Base-by-base conservation (phyloP, 2,113 vertebrate species). In the Osmerus mordax region DNA sequence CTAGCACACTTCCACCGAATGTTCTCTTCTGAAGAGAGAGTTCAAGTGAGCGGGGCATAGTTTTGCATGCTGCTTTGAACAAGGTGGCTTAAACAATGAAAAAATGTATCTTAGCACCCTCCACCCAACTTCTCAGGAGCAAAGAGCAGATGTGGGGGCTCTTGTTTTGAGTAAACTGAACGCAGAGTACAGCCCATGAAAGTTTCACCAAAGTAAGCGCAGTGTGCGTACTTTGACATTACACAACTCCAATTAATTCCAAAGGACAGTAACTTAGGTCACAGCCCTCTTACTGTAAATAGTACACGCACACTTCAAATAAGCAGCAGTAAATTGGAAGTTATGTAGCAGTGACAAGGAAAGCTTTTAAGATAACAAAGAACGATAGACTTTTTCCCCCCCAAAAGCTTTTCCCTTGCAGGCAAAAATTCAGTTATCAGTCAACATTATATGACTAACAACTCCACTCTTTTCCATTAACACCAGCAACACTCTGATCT, bases 21-120 rank as follows among this genome's bases (percentile, higher is more conserved):
- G 82, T 73, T 71, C 74, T 78, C 72, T 69, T 86, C 74, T 75
- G 81, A 85, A 84, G 79, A 14, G 76, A 62, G 56, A 72, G 82
- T 84, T 84, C 72, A 77, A 83, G 78, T 77, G 73, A 77, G 83
- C 29, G 56, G 70, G 67, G 77, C 74, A 61, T 47, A 69, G 74
- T 72, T 78, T 76, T 67, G 69, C 25, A 32, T 29, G 51, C 16
- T 72, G 51, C 53, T 78, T 55, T 62, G 62, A 80, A 60, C 36
- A 21, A 54, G 13, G 12, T 56, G 29, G 73, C 58, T 60, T 58
- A 66, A 83, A 73, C 23, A 55, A 75, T 52, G 72, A 73, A 0
- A 36, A 82, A 84, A 83, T 72, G 70, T 72, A 83, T 81, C 69
- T 65, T 1, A 53, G 72, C 62, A 65, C 56, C 18, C 66, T 69